Base-by-base conservation (phyloP, 2,797 vertebrate species). In the Oreortyx pictus region DNA sequence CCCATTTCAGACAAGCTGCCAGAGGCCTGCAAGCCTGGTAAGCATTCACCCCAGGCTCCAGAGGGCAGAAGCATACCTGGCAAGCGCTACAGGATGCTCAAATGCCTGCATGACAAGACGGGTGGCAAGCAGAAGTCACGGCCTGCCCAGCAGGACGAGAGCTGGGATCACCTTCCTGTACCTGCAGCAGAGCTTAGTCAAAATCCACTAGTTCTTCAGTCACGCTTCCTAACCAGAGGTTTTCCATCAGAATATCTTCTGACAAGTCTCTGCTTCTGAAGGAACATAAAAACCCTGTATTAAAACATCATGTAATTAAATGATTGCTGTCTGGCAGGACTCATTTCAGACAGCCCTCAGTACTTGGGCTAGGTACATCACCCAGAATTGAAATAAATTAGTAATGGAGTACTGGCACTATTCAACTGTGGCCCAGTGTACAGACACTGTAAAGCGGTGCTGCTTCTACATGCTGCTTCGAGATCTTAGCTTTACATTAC, bases 401-500 rank as follows among this genome's bases (percentile, higher is more conserved):
- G 24, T 64, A 78, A 83, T n/a, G 37, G 60, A 73, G 46, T 56
- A 81, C 31, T 89, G 54, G 46, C 47, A 81, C 37, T 27, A 75
- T 78, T 72, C 60, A 89, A 85, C 31, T 18, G 41, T 35, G 62
- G 54, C 52, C 64, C 76, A 82, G 72, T 7, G 64, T 84, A 88
- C 17, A 79, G 84, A 79, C 60, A 49, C 22, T 2, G 4, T 50
- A 81, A 88, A 92, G 85, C 66, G 93, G 43, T 0, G 0, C 64
- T 93, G 72, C 29, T 88, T 31, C 61, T 88, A 86, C 67, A 60
- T 79, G 81, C 78, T 95, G 94, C 60, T 88, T 88, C 70, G 44
- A 89, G 80, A 93, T 74, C 46, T 84, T 77, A 68, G 61, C 92
- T 93, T 86, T 77, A 77, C 47, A 82, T 84, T 96, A 92, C 3